Evolutionary conservation across 2,113 vertebrate genomes (phyloP), one percentile per base, ranked within the genome.

Genomic region (Oncorhynchus keta): DNA sequence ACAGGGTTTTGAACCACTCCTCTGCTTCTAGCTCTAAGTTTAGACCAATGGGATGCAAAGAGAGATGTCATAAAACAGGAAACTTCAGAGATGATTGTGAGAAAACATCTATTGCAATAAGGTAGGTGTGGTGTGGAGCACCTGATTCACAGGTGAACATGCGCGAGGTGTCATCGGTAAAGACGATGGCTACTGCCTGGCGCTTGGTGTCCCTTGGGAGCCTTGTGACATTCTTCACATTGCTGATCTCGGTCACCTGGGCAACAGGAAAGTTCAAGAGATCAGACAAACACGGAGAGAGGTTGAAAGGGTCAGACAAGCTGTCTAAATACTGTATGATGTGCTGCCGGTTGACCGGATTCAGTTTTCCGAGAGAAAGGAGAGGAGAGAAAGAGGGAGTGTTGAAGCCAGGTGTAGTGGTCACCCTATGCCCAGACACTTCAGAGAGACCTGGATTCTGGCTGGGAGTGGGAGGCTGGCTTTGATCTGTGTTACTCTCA

Each of bases 1-100:
- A 97, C 83, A 99, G 90, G 0, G 93, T 96, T 93, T 99, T 99
- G 86, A 96, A 97, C 97, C 97, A 99, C 79, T 99, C 97, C 81
- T 99, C 97, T 0, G 97, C 97, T 84, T 99, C 97, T 91, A 97
- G 94, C 89, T 99, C 97, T 99, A 90, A 2, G 64, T 3, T 5
- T 30, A 67, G 62, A 61, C 24, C 71, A 30, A 22, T 5, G 49
- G 55, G 49, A 39, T 7, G n/a, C 13, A 67, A 24, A 28, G 45
- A 32, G 5, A 12, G 18, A 11, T 0, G 39, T 45, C 39, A 62
- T 24, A n/a, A 62, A 62, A 45, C 9, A 45, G 39, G 39, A 45
- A 11, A 45, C 9, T 12, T 45, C 9, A 45, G 2, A 45, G 39
- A 45, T 2, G 9, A 62, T 45, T 45, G 9, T 22, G n/a, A 62